These are phyloP conservation scores for Microctenopoma lineatum DNA, from an alignment of 2,797 vertebrate genomes.

Conservation along the genomic window DNA sequence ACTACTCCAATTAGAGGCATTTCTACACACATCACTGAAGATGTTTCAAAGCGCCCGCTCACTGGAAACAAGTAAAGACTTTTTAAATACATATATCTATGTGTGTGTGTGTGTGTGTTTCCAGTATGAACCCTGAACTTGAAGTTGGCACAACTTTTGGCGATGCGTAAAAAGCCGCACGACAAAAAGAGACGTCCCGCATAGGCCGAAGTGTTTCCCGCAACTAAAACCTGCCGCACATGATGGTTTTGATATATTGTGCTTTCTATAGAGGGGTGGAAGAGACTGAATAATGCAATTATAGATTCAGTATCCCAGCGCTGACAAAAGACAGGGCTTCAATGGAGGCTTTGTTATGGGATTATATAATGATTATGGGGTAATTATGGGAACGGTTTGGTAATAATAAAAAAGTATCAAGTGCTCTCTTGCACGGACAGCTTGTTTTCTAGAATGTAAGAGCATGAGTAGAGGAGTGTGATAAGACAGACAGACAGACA, in stretches of 20 bases:
- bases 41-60: slow-evolving; percentile 47
- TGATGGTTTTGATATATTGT: slow-evolving; percentile 86
- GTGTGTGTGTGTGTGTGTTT: slow-evolving; percentile 67
- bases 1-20: slow-evolving; percentile 76
- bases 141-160: slow-evolving; percentile 91
- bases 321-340: slow-evolving; percentile 97
- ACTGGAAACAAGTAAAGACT: slow-evolving; percentile 68
- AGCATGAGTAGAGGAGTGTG: slow-evolving; percentile 84
- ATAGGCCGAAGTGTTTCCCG: slow-evolving; percentile 64
- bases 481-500: slow-evolving; percentile 82
- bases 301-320: slow-evolving; percentile 95
- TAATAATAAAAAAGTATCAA: slow-evolving; percentile 95
- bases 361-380: slow-evolving; percentile 99
- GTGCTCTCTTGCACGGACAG: slow-evolving; percentile 87
- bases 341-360: slow-evolving; percentile 98
- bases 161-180: slow-evolving; percentile 56
- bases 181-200: slow-evolving; percentile 53
- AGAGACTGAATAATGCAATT: slow-evolving; percentile 94
- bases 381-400: slow-evolving; percentile 96
- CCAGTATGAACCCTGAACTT: slow-evolving; percentile 88
- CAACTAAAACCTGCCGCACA: slow-evolving; percentile 81
- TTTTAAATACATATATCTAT: slow-evolving; percentile 13
- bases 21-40: slow-evolving; percentile 83
- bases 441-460: slow-evolving; percentile 89
- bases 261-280: slow-evolving; percentile 85